Evolutionary conservation across 2,888 invertebrate species (phyloP), one percentile per base, ranked within the genome.

Genomic region (Mystacides longicornis): DNA sequence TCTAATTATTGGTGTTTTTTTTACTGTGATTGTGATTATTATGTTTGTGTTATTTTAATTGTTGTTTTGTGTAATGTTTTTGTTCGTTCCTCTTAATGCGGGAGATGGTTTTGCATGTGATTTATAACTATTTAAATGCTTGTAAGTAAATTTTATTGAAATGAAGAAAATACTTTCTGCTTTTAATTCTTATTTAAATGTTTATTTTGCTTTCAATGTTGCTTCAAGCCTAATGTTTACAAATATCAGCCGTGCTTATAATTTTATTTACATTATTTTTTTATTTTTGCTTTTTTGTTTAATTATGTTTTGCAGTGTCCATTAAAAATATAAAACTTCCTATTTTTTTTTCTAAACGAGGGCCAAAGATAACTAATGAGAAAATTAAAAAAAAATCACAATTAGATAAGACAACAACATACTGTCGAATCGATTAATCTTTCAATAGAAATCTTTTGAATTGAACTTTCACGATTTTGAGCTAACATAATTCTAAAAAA

Each of bases 41-140:
- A 43, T 7, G 9, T 16, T 43, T 14, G 43, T 14, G 5, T 7
- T 43, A 16, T 43, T 43, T 43, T 43, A 43, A n/a, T 9, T 43
- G 16, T 43, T 43, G 7, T 43, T 43, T 9, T 4, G 9, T 43
- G 5, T 7, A 18, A n/a, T 43, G n/a, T 14, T 43, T 7, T 16
- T 18, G 16, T 43, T 43, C 9, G 9, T 9, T 4, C 4, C 5
- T 43, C 16, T 43, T 11, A 14, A n/a, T 43, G 16, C 16, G 9
- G 16, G 48, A 23, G 23, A 48, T 48, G 48, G 18, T 48, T 48
- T 20, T 48, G 48, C 48, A 48, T 48, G 48, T 14, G 5, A n/a
- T 18, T 3, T n/a, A 23, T 48, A 48, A 22, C 22, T 48, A 23
- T 48, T 48, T 23, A 4, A 48, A 48, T 48, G 48, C 23, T 16